Percentiles rank a stretch among this genome's conserved stretches.
Evolutionary conservation across 2,888 invertebrate genomes (phyloP).

Genomic region (Chromoteleia sp.): DNA sequence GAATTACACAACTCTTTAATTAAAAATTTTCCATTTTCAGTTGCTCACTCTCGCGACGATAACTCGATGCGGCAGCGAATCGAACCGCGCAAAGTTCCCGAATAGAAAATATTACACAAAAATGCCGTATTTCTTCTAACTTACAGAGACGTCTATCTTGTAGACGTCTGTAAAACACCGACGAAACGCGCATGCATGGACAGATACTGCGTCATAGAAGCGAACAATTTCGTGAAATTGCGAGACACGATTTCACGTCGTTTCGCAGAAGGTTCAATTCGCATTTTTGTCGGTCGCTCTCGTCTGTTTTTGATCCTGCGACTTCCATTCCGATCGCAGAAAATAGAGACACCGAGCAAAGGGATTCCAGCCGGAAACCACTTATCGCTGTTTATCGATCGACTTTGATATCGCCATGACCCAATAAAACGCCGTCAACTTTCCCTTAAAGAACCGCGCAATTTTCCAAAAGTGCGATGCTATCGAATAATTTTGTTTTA

Average conservation of each 20-base stretch:
- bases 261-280: slow-evolving; percentile 73
- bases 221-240: slow-evolving; percentile 76
- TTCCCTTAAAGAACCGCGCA: slow-evolving; percentile 15
- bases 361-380: slow-evolving; percentile 32
- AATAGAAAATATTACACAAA: slow-evolving; percentile 2
- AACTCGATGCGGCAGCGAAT: not conserved
- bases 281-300: slow-evolving; percentile 62
- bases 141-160: slow-evolving; percentile 28
- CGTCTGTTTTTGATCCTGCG: slow-evolving; percentile 64
- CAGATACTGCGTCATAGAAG: slow-evolving; percentile 26
- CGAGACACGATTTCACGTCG: slow-evolving; percentile 74
- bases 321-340: slow-evolving; percentile 70
- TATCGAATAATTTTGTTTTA: slow-evolving; percentile 7
- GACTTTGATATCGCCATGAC: slow-evolving; percentile 28
- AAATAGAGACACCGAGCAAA: slow-evolving; percentile 36
- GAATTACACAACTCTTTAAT: not conserved
- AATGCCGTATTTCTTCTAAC: not conserved
- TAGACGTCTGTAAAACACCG: slow-evolving; percentile 4
- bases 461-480: slow-evolving; percentile 9
- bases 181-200: slow-evolving; percentile 31
- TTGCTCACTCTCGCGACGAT: not conserved
- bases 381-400: slow-evolving; percentile 50
- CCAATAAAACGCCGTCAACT: slow-evolving; percentile 23
- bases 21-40: not conserved
- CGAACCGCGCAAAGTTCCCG: too few relatives aligned